Evolutionary conservation across 64 coral and sea anemone genomes (phyloP), one percentile per base, ranked within the genome.

Genomic region (Montipora sp.): DNA sequence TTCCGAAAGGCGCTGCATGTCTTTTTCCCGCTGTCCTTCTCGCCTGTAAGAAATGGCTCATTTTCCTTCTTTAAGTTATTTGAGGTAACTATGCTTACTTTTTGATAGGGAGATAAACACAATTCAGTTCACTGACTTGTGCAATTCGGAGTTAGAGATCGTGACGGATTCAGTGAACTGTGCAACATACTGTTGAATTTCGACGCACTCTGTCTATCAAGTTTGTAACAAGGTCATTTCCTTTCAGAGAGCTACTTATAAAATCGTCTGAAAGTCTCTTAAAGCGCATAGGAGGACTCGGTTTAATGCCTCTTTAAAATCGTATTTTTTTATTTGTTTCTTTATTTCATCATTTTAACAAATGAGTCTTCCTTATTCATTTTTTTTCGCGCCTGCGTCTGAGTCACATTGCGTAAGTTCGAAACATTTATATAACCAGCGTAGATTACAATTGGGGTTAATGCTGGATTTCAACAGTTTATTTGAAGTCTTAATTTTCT

Each of bases 151-250:
- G 16, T 71, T 71, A 10, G 73, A 71, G n/a, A 48, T 70, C 61
- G 82, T 72, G 46, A 85, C 82, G 66, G 61, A 85, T 20, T 21
- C 82, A 85, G 7, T 85, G 36, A 85, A 50, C 63, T 85, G 82
- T 85, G 61, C 44, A 85, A 22, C 66, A 71, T 46, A 3, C 9
- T 63, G 60, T 68, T 85, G 47, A 49, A 2, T 85, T 85, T 71
- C 21, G 46, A 50, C 65, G 63, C 61, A 46, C 82, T 71, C 68
- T 85, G 8, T 85, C 82, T 72, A 70, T 71, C 61, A 85, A 70
- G 63, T 71, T 84, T 85, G 9, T 72, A 50, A 72, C 48, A 49
- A 11, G 82, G 27, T 20, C 8, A 48, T 46, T 46, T 46, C 15
- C 27, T 66, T 14, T 2, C 10, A 67, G 67, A 67, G 16, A 66